Conservation (phyloP, 2,888 invertebrate genomes). For the Marronus borbonicus region DNA sequence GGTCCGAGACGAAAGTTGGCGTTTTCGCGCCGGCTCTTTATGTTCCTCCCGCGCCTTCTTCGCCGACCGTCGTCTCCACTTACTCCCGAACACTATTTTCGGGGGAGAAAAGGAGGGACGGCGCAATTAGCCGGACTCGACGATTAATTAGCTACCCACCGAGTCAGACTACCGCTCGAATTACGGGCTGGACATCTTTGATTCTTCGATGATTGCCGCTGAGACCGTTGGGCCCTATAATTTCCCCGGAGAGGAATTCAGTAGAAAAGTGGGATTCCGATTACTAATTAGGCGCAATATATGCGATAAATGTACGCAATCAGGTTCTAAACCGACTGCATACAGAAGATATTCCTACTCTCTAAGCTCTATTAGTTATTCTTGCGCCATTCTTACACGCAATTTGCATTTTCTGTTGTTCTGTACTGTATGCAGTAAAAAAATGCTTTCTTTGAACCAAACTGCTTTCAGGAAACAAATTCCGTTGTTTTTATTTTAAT, state of each 20-base stretch:
- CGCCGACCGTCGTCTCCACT: slow-evolving; percentile 13
- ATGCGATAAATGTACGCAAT: not conserved
- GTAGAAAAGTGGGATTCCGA: slow-evolving; percentile 13
- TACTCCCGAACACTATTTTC: slow-evolving; percentile 1
- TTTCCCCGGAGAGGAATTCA: slow-evolving; percentile 32
- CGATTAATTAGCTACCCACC: slow-evolving; percentile 45
- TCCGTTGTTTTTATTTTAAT: too few relatives aligned
- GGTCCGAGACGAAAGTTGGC: slow-evolving; percentile 56
- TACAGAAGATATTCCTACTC: too few relatives aligned
- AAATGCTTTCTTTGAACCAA: too few relatives aligned
- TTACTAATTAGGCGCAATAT: slow-evolving; percentile 27
- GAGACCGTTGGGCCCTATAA: slow-evolving; percentile 34
- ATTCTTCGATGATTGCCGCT: slow-evolving; percentile 36
- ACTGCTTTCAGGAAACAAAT: too few relatives aligned
- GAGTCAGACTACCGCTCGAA: slow-evolving; percentile 36
- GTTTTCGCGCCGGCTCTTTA: slow-evolving; percentile 47
- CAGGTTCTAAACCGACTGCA: not conserved
- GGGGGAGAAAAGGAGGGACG: slow-evolving; percentile 23
- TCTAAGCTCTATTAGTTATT: too few relatives aligned
- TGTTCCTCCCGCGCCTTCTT: slow-evolving; percentile 38
- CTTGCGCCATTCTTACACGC: too few relatives aligned
- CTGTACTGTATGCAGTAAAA: too few relatives aligned
- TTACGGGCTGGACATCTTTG: slow-evolving; percentile 36
- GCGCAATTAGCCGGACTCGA: slow-evolving; percentile 43
- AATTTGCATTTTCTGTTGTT: too few relatives aligned